Percentiles rank a stretch among this genome's conserved stretches.
Conservation (phyloP, 2,888 invertebrate species). For the Anoplius nigerrimus region DNA sequence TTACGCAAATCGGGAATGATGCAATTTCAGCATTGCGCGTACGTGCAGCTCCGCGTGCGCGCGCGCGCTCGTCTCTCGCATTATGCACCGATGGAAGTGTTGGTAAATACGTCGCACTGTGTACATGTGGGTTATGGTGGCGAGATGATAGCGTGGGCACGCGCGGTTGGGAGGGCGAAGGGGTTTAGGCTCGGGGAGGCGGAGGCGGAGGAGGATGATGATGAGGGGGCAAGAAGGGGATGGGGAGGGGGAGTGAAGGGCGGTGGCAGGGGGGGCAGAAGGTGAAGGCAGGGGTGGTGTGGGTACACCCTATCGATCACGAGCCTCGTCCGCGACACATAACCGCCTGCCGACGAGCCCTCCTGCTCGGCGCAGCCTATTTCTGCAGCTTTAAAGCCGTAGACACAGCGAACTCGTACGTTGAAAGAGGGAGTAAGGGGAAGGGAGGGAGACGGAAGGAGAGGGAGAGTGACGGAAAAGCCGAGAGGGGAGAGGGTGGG, state of each 20-base stretch:
- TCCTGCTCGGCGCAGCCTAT: constrained; percentile 51
- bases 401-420: constrained; percentile 7
- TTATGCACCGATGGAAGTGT: constrained; percentile 35
- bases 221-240: constrained; percentile 47
- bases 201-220: constrained; percentile 32
- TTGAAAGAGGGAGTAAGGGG: not conserved
- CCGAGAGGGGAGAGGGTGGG: constrained; percentile 4
- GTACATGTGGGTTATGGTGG: constrained; percentile 35
- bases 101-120: constrained; percentile 36
- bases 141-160: constrained; percentile 11
- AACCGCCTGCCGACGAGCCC: constrained; percentile 42
- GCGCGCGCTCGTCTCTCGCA: constrained; percentile 31
- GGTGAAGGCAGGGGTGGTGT: constrained; percentile 30
- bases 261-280: constrained; percentile 8
- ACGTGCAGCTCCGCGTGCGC: no score
- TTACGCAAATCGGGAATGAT: no score
- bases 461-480: not conserved
- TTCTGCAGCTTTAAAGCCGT: constrained; percentile 52
- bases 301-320: constrained; percentile 65
- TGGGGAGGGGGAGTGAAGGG: not conserved
- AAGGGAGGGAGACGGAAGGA: constrained; percentile 9
- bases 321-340: constrained; percentile 57
- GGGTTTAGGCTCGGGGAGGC: constrained; percentile 1
- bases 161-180: not conserved
- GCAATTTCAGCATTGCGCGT: no score